Evolutionary conservation across 1,140 invertebrate genomes (phyloP), one percentile per base, ranked within the genome.

Genomic region (Caerostris extrusa): DNA sequence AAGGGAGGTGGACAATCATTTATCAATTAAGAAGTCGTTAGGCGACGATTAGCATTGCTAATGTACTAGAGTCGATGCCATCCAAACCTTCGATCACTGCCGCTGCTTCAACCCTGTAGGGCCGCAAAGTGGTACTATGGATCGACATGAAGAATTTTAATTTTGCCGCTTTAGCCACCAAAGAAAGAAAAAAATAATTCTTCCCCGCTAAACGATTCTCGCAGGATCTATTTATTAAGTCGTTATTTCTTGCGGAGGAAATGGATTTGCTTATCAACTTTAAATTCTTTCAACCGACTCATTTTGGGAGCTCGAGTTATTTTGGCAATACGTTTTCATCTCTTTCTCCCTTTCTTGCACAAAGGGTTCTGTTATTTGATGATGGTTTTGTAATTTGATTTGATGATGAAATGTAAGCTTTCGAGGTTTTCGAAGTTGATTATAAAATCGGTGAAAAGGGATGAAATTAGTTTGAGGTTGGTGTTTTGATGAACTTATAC

Each of bases 21-120:
- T 87, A 87, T 87, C 85, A 87, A 87, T 87, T 87, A 87, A 64
- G 85, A 64, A 87, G 85, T 87, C 85, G 34, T 87, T 87, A 87
- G 85, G 14, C 60, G 10, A 64, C 57, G 85, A 87, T 87, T 87
- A 87, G 85, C 60, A 87, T 61, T 87, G 85, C 85, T 64, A 87
- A 87, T 87, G 57, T 64, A 53, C 85, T 83, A 50, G 10, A 34
- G 58, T 19, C 34, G 60, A 61, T 87, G 57, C 14, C 34, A 58
- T 87, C 53, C 71, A 57, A 87, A 8, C 14, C 12, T 87, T 64
- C 58, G 34, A 87, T 87, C 71, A 34, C 34, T 34, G 34, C 34
- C 34, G 34, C 34, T 34, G 34, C 34, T 34, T 34, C 34, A 53
- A 50, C 50, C 8, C 34, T 19, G 53, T 50, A 12, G 71, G 10